These are phyloP conservation scores for Eulemur mongoz DNA, from an alignment of 2,797 vertebrate genomes.

Conservation along the genomic window DNA sequence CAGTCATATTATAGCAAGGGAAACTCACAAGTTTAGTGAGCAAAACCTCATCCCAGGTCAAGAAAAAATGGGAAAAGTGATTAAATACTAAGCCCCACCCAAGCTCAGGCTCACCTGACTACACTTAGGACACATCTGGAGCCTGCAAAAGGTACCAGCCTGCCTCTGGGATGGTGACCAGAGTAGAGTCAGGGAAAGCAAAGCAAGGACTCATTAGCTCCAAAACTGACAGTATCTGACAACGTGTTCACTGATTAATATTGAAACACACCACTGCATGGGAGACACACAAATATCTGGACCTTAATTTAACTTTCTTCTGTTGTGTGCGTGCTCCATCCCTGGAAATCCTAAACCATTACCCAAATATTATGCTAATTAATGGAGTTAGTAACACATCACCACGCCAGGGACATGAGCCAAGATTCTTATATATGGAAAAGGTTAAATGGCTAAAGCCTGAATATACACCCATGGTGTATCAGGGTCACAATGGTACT, in stretches of 20 bases:
- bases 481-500: not conserved
- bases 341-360: not conserved
- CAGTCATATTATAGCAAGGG: not conserved
- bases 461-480: accelerated
- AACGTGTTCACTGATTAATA: not conserved
- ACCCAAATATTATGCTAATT: conserved; percentile 17
- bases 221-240: not conserved
- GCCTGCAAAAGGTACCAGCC: not conserved
- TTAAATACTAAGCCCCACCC: not conserved
- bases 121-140: not conserved
- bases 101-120: not conserved
- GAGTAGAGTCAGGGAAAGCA: not conserved
- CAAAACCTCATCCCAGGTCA: not conserved
- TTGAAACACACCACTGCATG: not conserved
- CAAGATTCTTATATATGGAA: not conserved
- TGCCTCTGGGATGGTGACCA: not conserved
- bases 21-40: not conserved
- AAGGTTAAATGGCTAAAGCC: not conserved
- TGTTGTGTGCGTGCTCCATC: not conserved
- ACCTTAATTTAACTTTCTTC: not conserved
- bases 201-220: not conserved
- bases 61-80: not conserved
- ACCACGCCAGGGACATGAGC: not conserved
- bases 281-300: not conserved
- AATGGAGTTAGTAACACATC: conserved; percentile 29